Percentiles rank a stretch among this genome's conserved stretches.
Conservation (phyloP, 2,888 invertebrate species). For the Pheosia gnoma region DNA sequence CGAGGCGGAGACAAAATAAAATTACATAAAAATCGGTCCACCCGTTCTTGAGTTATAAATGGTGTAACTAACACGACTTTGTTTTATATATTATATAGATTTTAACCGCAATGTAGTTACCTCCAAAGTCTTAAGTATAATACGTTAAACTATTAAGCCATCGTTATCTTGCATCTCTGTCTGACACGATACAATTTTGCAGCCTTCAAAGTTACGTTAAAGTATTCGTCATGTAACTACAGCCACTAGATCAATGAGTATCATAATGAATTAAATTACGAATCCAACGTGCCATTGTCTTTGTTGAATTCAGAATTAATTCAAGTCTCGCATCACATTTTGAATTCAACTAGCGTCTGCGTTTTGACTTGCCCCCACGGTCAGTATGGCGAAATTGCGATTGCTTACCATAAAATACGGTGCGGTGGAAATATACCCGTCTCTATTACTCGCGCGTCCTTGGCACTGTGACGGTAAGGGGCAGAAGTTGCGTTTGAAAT, state of each 20-base stretch:
- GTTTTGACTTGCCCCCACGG: slow-evolving; percentile 41
- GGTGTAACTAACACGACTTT: too few relatives aligned
- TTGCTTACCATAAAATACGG: slow-evolving; percentile 26
- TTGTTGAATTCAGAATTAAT: slow-evolving; percentile 31
- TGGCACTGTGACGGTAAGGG: slow-evolving; percentile 20
- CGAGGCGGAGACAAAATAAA: too few relatives aligned
- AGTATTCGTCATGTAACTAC: too few relatives aligned
- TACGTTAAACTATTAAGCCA: too few relatives aligned
- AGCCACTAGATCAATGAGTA: neutral
- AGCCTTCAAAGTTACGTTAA: too few relatives aligned
- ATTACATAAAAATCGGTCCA: too few relatives aligned
- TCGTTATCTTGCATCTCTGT: too few relatives aligned
- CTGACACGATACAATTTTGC: too few relatives aligned
- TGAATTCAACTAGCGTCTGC: slow-evolving; percentile 29
- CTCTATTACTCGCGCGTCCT: slow-evolving; percentile 33
- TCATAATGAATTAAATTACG: neutral
- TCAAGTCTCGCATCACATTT: slow-evolving; percentile 31
- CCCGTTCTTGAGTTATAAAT: too few relatives aligned
- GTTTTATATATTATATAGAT: too few relatives aligned
- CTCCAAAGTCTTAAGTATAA: too few relatives aligned
- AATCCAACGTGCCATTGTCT: slow-evolving; percentile 7
- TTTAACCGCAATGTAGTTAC: too few relatives aligned
- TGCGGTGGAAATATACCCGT: slow-evolving; percentile 23
- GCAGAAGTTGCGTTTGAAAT: slow-evolving; percentile 7
- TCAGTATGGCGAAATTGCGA: slow-evolving; percentile 39